Evolutionary conservation across 2,888 invertebrate species (phyloP), one percentile per base, ranked within the genome.

Genomic region (Eupithecia vulgata): DNA sequence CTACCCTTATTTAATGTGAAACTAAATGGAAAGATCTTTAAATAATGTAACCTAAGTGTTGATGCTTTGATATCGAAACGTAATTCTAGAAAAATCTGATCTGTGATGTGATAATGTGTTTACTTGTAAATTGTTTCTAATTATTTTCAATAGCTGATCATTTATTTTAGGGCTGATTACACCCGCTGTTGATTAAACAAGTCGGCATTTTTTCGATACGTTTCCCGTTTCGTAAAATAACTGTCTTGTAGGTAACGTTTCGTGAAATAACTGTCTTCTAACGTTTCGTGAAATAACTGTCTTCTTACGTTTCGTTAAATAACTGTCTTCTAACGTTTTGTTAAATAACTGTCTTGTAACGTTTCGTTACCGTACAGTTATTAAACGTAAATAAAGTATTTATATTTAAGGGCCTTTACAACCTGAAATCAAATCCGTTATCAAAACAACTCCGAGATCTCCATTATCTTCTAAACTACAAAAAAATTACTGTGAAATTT

Each of bases 71-170:
- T 73, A 75, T 68, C 71, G 68, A 74, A 74, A 74, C 75, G 73
- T 75, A 76, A 78, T 76, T 75, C 73, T 76, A 72, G 76, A 79
- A 70, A 76, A 76, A 77, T 78, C 73, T 76, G 75, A 79, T 77
- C 80, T 80, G 80, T 80, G 80, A 80, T 80, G 78, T 78, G 75
- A 77, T 72, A 76, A 73, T 35, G n/a, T 64, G 57, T 57, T 57
- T 57, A 57, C 21, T 57, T 25, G 74, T 78, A 70, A 68, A 70
- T 74, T 70, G 68, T 73, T 45, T 70, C 71, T 75, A 66, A 61
- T 61, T 75, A 69, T 68, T 75, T 71, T 76, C 76, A 68, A 72
- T 71, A 71, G 74, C 73, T 68, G 68, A 74, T 76, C 17, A 57
- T 61, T 8, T 61, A 71, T 59, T 74, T 45, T 70, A 35, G 35